These are phyloP conservation scores for Coryphaenoides rupestris DNA, from an alignment of 2,113 vertebrate species.

Conservation along the genomic window DNA sequence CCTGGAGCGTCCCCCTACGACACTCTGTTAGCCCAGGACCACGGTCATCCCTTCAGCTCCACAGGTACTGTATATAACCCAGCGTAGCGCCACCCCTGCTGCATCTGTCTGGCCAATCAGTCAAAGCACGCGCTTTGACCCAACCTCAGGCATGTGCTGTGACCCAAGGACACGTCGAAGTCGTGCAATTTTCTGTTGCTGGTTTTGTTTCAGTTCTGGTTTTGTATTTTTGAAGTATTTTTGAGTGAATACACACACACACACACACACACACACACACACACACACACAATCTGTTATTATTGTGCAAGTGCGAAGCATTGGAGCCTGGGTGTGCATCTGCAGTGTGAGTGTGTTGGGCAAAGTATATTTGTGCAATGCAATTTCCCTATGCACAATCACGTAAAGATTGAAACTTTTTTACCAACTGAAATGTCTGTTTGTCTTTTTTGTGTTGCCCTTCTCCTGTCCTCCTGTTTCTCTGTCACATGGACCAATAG, in stretches of 20 bases:
- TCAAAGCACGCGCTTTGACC: too few relatives aligned
- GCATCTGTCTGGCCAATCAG: too few relatives aligned
- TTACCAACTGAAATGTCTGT: conserved; percentile 25
- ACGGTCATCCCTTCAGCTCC: conserved; percentile 84
- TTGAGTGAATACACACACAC: too few relatives aligned
- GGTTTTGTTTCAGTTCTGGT: too few relatives aligned
- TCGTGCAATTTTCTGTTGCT: too few relatives aligned
- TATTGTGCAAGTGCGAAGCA: too few relatives aligned
- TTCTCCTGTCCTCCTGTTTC: conserved; percentile 57
- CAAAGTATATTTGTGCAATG: neutral
- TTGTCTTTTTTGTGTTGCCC: conserved; percentile 33
- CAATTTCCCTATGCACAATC: neutral
- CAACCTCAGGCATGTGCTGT: too few relatives aligned
- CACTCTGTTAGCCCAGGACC: conserved; percentile 87
- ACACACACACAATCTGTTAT: neutral
- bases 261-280: too few relatives aligned
- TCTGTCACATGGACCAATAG: conserved; percentile 63
- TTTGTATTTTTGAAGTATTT: too few relatives aligned
- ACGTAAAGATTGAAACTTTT: conserved; percentile 11
- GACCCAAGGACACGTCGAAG: too few relatives aligned
- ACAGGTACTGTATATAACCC: conserved; percentile 75
- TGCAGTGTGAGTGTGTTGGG: neutral
- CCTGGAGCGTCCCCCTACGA: conserved; percentile 89
- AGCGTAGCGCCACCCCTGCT: too few relatives aligned
- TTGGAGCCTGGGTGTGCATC: too few relatives aligned